Percentiles rank a stretch among this genome's conserved stretches.
These are phyloP conservation scores for Micromussa lordhowensis DNA, from an alignment of 92 coral and sea anemone genomes.

Conservation along the genomic window DNA sequence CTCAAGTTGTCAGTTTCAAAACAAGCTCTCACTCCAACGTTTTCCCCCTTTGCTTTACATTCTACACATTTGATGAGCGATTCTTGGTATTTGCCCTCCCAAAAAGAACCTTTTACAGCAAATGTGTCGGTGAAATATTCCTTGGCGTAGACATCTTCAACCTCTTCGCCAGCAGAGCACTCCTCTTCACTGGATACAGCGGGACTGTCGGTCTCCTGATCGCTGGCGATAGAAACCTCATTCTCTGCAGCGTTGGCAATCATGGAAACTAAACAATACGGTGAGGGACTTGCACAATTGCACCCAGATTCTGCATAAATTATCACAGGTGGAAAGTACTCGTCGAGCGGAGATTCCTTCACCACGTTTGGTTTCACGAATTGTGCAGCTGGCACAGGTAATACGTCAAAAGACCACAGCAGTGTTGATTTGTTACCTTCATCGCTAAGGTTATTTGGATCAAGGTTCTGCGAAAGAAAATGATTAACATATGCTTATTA, in stretches of 20 bases:
- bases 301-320: background rate
- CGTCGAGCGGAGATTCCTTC: background rate
- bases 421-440: background rate
- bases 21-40: constrained; percentile 27
- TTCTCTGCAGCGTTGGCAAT: background rate
- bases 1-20: constrained; percentile 59
- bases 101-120: constrained; percentile 51
- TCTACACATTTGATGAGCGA: constrained; percentile 33
- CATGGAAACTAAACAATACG: background rate
- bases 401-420: background rate
- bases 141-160: background rate
- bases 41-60: background rate
- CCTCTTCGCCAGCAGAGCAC: background rate
- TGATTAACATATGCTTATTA: no score
- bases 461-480: background rate
- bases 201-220: no score
- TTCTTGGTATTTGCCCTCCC: constrained; percentile 53
- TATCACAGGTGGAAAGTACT: background rate
- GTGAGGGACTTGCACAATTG: background rate
- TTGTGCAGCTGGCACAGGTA: constrained; percentile 10
- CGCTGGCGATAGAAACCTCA: no score
- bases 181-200: background rate
- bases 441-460: background rate
- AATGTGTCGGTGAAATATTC: constrained; percentile 25
- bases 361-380: background rate